Evolutionary conservation across 2,888 invertebrate genomes (phyloP), one percentile per base, ranked within the genome.

Genomic region (Anoplius nigerrimus): DNA sequence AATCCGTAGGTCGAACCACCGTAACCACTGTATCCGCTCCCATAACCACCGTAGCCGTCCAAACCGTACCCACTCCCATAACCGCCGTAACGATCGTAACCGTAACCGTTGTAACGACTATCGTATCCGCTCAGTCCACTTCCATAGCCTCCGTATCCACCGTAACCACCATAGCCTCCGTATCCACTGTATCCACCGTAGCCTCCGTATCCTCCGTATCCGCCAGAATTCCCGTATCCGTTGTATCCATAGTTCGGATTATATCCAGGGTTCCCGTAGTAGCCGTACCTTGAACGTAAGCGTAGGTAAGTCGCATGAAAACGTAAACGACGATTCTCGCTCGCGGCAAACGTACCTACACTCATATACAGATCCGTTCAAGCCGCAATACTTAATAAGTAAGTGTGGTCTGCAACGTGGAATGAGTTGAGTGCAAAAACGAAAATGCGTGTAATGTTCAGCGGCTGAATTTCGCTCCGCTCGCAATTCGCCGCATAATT

Each of bases 81-180:
- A 18, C 54, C 45, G 48, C 59, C 66, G 45, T 63, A 58, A 20
- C 64, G 60, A 59, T 46, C 53, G 20, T 43, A 59, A 2, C 72
- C 70, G 46, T 71, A 74, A 46, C 71, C 69, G 53, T 58, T 53
- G 20, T 46, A 56, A n/a, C 66, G 20, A 13, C 57, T 60, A 27
- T 68, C 72, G 27, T 65, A 62, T 48, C 56, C 66, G 76, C 92
- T 92, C 2, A 92, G 91, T 22, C 71, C 69, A 8, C 34, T 34
- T 11, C 52, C 62, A 5, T 62, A 66, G 11, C 63, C 62, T 42
- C 71, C 68, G 55, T 70, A 75, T 48, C 75, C 76, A 1, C 48
- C 46, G 74, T 91, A 91, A 4, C 92, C 92, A 0, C 92, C 92
- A 76, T 92, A 92, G 2, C 92, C 91, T 21, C 71, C 69, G 8